phyloP scores from a whole-genome alignment of 2,113 vertebrate species.

The Rhinoptilus africanus region DNA sequence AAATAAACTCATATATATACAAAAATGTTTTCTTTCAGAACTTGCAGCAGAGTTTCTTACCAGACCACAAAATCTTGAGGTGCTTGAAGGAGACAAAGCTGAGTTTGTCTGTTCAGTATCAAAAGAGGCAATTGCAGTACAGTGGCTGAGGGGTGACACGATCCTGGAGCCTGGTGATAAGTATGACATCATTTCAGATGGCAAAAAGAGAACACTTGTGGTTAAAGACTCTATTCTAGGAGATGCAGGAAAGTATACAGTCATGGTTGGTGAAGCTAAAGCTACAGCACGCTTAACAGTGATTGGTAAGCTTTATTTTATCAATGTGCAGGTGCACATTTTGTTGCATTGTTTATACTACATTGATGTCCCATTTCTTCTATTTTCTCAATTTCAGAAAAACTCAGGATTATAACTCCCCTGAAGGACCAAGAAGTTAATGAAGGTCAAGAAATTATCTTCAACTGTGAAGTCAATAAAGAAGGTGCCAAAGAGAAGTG shows the following conservation, averaged over 20 bases:
- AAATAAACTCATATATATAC: background rate
- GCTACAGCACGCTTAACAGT: slow-evolving; percentile 87
- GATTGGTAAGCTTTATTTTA: slow-evolving; percentile 80
- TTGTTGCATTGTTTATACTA: background rate
- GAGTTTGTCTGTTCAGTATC: slow-evolving; percentile 93
- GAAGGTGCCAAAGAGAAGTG: slow-evolving; percentile 96
- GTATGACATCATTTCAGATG: slow-evolving; percentile 87
- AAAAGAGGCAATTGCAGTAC: slow-evolving; percentile 88
- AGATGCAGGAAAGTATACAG: slow-evolving; percentile 86
- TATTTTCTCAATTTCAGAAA: slow-evolving; percentile 80
- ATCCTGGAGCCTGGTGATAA: slow-evolving; percentile 85
- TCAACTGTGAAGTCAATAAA: slow-evolving; percentile 94
- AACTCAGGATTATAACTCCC: slow-evolving; percentile 91
- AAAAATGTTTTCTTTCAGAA: slow-evolving; percentile 74
- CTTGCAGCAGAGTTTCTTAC: slow-evolving; percentile 94
- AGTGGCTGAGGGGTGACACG: slow-evolving; percentile 85
- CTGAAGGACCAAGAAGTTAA: slow-evolving; percentile 87
- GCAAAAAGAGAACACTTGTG: slow-evolving; percentile 87
- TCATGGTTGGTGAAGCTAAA: slow-evolving; percentile 83
- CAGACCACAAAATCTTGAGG: slow-evolving; percentile 87
- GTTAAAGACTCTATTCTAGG: slow-evolving; percentile 83
- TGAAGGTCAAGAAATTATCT: slow-evolving; percentile 89
- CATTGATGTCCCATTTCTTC: background rate
- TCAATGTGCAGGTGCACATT: background rate
- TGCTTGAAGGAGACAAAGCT: slow-evolving; percentile 93